These are phyloP conservation scores for Nothoprocta perdicaria DNA, from an alignment of 2,113 vertebrate genomes.

Conservation along the genomic window DNA sequence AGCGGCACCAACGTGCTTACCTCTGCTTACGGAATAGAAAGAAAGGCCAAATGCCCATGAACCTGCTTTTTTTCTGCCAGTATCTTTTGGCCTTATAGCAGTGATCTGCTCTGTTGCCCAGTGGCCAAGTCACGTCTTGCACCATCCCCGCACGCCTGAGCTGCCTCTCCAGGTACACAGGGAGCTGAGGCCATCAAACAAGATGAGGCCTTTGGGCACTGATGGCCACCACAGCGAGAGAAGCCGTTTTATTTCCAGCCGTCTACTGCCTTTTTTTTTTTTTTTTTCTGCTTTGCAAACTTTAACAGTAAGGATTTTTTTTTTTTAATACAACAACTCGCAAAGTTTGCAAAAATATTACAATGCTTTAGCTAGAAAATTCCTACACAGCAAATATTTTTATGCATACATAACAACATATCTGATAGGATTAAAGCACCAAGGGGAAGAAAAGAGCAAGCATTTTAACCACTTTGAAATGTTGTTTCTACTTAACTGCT, in stretches of 20 bases:
- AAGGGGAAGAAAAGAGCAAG: not conserved
- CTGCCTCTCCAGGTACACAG: rapidly evolving
- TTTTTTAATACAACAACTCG: not conserved
- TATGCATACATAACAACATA: not conserved
- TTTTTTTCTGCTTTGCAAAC: not conserved
- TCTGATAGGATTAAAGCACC: not conserved
- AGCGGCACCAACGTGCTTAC: not conserved
- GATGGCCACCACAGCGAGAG: rapidly evolving
- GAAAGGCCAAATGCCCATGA: rapidly evolving
- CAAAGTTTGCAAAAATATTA: not conserved
- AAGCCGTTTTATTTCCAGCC: not conserved
- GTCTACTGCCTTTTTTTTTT: rapidly evolving
- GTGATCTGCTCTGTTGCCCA: not conserved
- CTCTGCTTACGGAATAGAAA: rapidly evolving
- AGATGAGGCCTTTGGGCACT: not conserved
- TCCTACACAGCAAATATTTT: not conserved
- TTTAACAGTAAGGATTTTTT: not conserved
- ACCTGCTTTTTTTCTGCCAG: not conserved
- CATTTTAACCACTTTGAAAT: not conserved
- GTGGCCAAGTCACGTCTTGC: rapidly evolving
- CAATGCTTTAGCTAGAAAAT: not conserved
- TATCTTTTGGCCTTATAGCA: not conserved
- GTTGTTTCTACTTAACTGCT: not conserved
- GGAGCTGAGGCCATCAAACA: not conserved
- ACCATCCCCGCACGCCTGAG: rapidly evolving